Evolutionary conservation across 1,140 invertebrate species (phyloP), one percentile per base, ranked within the genome.

Genomic region (Saccostrea cuccullata): DNA sequence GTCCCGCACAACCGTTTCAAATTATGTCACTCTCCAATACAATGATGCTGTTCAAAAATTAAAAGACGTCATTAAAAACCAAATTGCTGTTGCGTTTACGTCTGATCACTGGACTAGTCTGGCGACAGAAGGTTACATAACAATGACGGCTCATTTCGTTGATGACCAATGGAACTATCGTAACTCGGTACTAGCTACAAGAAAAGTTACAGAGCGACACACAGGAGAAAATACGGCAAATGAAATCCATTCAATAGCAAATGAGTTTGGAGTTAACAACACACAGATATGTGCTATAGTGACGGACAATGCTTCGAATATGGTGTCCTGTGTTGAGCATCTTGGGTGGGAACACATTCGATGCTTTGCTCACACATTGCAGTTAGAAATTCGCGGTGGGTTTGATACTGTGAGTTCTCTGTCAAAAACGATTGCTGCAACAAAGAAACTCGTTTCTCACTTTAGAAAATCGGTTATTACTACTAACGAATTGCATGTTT

Each of bases 231-330:
- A 86, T 40, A 86, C 40, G n/a, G 30, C 17, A 23, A 23, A 67
- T 17, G 26, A 30, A 58, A 36, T 86, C 55, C 30, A 5, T 30
- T 26, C 55, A 23, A 67, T 86, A 0, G 11, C 55, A 70, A 40
- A 15, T 86, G 85, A 86, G 30, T 86, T 86, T 86, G 55, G n/a
- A n/a, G 36, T 86, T 73, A 26, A 23, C 30, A 36, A 73, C 36
- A 6, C 23, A 70, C 23, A 64, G 20, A 58, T 86, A 26, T 20
- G 20, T 17, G 55, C 58, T 23, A 58, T 86, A n/a, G 58, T 58
- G 26, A 86, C 85, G 30, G 85, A 86, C 26, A 86, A 86, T 82
- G 70, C 86, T n/a, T 86, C 70, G 6, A 86, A 86, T 82, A 86
- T 86, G 86, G 36, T 73, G 56, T 73, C 70, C 20, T 60, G 56